Percentiles rank a stretch among this genome's conserved stretches.
phyloP scores from a whole-genome alignment of 2,797 vertebrate genomes.

The Tenualosa thibaudeaui region DNA sequence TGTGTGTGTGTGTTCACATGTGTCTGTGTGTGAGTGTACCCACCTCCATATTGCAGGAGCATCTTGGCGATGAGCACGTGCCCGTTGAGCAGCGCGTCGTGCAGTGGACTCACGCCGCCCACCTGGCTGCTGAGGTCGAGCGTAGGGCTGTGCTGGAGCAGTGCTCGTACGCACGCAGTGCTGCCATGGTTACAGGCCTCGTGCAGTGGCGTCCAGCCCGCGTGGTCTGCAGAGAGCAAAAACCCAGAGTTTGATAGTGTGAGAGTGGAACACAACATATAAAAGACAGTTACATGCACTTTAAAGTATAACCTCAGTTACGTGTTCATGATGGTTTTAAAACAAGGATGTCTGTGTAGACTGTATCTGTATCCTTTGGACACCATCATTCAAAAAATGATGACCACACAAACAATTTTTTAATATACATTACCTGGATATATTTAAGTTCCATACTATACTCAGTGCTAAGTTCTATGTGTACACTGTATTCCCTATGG shows the following conservation, averaged over 20 bases:
- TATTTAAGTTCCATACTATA: not conserved
- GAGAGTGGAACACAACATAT: not conserved
- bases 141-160: slow-evolving; percentile 83
- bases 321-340: not conserved
- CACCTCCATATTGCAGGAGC: slow-evolving; percentile 81
- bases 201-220: slow-evolving; percentile 95
- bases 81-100: slow-evolving; percentile 86
- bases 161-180: slow-evolving; percentile 85
- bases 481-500: not conserved
- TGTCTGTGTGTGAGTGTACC: slow-evolving; percentile 36
- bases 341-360: no score
- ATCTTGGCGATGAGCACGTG: slow-evolving; percentile 88
- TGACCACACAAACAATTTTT: not conserved
- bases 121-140: slow-evolving; percentile 87
- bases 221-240: slow-evolving; percentile 84
- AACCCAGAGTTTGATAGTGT: not conserved
- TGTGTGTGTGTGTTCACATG: not conserved
- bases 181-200: slow-evolving; percentile 98
- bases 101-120: slow-evolving; percentile 90
- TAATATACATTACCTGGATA: not conserved
- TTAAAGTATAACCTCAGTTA: not conserved
- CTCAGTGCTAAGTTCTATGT: not conserved
- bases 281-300: no score
- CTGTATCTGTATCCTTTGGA: not conserved
- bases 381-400: not conserved